A percentile compares a stretch with the other conserved stretches of the same genome.
Evolutionary conservation across 2,888 invertebrate genomes (phyloP).

Genomic region (Hyposoter dolosus): DNA sequence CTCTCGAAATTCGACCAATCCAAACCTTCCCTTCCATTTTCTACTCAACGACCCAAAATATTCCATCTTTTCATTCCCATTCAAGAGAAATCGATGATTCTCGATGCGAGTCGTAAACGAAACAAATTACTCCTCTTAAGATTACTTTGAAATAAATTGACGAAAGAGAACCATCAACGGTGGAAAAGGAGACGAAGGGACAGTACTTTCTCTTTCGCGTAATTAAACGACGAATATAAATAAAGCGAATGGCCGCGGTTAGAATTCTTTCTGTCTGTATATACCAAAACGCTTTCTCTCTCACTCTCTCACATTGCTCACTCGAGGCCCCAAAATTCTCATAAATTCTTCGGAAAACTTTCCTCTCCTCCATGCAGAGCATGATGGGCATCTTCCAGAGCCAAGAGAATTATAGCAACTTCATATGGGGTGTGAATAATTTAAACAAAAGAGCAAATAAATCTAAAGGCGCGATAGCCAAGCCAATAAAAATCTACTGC

Average conservation of each 20-base stretch:
- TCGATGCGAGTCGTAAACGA: neutral
- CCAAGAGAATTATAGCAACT: slow-evolving; percentile 62
- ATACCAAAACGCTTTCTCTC: slow-evolving; percentile 29
- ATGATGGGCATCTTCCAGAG: slow-evolving; percentile 9
- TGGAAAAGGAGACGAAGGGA: neutral
- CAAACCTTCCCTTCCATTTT: slow-evolving; percentile 27
- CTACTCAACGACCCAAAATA: slow-evolving; percentile 10
- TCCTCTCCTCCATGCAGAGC: slow-evolving; percentile 20
- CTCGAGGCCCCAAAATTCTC: slow-evolving; percentile 48
- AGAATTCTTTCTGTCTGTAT: slow-evolving; percentile 53
- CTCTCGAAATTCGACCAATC: slow-evolving; percentile 25
- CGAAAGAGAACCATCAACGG: neutral
- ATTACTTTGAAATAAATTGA: neutral
- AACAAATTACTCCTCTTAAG: neutral
- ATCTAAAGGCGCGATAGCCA: slow-evolving; percentile 56
- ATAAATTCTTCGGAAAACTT: slow-evolving; percentile 68
- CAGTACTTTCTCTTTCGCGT: slow-evolving; percentile 62
- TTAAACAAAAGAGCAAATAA: slow-evolving; percentile 46
- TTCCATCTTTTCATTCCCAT: slow-evolving; percentile 44
- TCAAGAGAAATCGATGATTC: neutral
- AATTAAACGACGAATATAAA: slow-evolving; percentile 71
- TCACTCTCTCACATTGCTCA: slow-evolving; percentile 14
- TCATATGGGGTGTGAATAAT: slow-evolving; percentile 66
- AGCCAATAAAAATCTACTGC: slow-evolving; percentile 47
- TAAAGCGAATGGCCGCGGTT: slow-evolving; percentile 66